Evolutionary conservation across 1,140 invertebrate genomes (phyloP), one percentile per base, ranked within the genome.

Genomic region (Zaprionus africanus): DNA sequence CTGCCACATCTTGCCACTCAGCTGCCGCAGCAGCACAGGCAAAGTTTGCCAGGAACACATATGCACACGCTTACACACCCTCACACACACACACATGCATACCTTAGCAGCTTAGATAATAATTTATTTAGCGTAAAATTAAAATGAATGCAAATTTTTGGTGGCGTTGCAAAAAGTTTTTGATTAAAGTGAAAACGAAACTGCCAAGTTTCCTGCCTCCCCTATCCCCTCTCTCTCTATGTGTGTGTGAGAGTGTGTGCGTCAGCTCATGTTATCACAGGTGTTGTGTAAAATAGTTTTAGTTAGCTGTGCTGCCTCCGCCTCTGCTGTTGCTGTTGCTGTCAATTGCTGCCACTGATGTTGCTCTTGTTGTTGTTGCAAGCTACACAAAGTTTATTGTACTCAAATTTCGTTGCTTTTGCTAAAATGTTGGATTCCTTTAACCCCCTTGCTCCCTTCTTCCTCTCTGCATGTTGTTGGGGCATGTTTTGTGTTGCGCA

Each of bases 61-160:
- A 62, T 53, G 78, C 63, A 54, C 67, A 54, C 64, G 24, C 53
- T 26, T 51, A 4, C 36, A 41, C 41, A 43, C 12, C 59, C 53
- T 46, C 22, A 51, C 28, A 60, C 13, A 54, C 64, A 63, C 62
- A 81, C 69, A 68, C 63, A 46, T 24, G 38, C 17, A 28, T 41
- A 70, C 49, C 51, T 41, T 66, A 53, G 58, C 56, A 72, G 84
- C 84, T 88, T 88, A 90, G 85, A 88, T 88, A 88, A 88, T 88
- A 88, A 90, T 88, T 88, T 88, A 88, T 88, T 88, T 88, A 84
- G 84, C 84, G 84, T 88, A 88, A 88, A 88, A 88, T 90, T 79
- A 90, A 88, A 88, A 88, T 88, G 84, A 88, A 88, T 88, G 85
- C 85, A 88, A 88, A 88, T 81, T 88, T 79, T 84, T 46, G 75